Base-by-base conservation (phyloP, 1,140 invertebrate genomes). In the Drosophila arizonae region DNA sequence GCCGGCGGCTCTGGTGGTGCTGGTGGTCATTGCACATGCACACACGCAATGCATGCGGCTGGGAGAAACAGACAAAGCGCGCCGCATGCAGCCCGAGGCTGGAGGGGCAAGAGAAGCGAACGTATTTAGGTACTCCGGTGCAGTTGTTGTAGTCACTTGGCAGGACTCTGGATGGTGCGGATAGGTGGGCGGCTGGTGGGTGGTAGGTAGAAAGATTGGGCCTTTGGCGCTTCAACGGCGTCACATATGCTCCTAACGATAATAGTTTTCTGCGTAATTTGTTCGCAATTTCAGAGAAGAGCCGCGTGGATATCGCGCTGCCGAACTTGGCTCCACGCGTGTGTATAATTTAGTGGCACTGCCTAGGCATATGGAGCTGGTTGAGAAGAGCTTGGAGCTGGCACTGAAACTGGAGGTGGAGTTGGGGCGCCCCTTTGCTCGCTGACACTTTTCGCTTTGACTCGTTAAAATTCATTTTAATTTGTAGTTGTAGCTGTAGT, bases 181-280 rank as follows among this genome's bases (percentile, higher is more conserved):
- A 54, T 15, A 17, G n/a, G 26, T 9, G 1, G 13, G 6, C 10
- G 10, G 6, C 11, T 0, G n/a, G n/a, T 10, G 6, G n/a, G 45
- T 11, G 17, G n/a, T 10, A 3, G 9, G 45, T 11, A 46, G 28
- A 46, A 69, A 60, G 67, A 33, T 74, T 70, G 60, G 69, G 68
- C 72, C 62, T 76, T 65, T 73, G 65, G 62, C 69, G 74, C 74
- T 79, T 74, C 62, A 84, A 76, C 79, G 71, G 76, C 76, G 82
- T 84, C 86, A 78, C 86, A 90, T 90, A 90, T 90, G 86, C 87
- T 81, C 52, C 87, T 88, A 90, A 90, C 86, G 86, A 90, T 90
- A 90, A 90, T 90, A 90, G 86, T 90, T 90, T 90, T 90, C 86
- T 90, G 87, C 86, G 86, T 90, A 90, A 90, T 90, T 90, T 90